Evolutionary conservation across 2,888 invertebrate genomes (phyloP), one percentile per base, ranked within the genome.

Genomic region (Lasioglossum leucozonium): DNA sequence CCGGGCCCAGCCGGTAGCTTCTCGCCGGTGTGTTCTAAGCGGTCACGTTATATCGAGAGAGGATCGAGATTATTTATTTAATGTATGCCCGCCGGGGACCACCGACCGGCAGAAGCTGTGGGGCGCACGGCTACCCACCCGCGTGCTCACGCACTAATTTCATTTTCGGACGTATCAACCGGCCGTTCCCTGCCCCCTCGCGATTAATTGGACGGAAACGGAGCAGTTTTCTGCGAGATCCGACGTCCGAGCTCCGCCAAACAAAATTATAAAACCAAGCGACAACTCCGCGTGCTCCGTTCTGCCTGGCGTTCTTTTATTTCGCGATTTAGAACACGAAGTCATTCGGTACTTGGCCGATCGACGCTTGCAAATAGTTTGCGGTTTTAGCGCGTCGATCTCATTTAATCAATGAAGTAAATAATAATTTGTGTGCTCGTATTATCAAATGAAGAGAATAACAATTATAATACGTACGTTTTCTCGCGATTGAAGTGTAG

Each of bases 21-120:
- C 90, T 82, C 90, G 80, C 75, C 89, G 87, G 81, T 90, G 81
- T 90, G 88, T 87, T 90, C 89, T 89, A 89, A 86, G 89, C 87
- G 81, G 88, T 80, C 88, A 85, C 84, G 90, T 89, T 87, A 72
- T 82, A 89, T 71, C 85, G 87, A 55, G 62, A 71, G 69, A 65
- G 83, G 87, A 88, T 87, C 89, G 80, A 51, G 89, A 90, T 90
- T 90, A 90, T 90, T 90, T 90, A 90, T 89, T 90, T 90, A 90
- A 90, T 90, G 88, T 87, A 89, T 89, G 83, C 82, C 84, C 75
- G 74, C 69, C 72, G 81, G 82, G 86, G 90, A 90, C 90, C 90
- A 90, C 90, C 90, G 83, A 90, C 90, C n/a, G 90, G 83, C 77
- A 81, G 26, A 85, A 88, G 37, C 90, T 86, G 87, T 90, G 76